Base-by-base conservation (phyloP, 2,113 vertebrate genomes). In the Pedionomus torquatus region DNA sequence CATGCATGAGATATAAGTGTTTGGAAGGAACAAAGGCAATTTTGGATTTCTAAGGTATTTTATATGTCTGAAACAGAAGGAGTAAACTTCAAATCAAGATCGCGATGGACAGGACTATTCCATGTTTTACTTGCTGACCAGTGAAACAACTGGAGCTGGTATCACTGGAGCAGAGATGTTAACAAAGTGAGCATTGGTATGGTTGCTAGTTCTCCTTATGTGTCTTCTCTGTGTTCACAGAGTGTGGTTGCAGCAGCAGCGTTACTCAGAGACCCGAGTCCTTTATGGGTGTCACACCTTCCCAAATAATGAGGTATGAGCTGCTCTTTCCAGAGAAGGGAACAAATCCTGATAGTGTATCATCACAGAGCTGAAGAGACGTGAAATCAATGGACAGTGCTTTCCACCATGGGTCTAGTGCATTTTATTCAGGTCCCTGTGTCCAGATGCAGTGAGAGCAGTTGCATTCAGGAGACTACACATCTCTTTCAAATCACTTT, bases 311-410 rank as follows among this genome's bases (percentile, higher is more conserved):
- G 31, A 55, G 20, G 3, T 31, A 2, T 7, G 57, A 75, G 51
- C 55, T 54, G n/a, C 13, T 41, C 15, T 44, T 55, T 9, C 37
- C 70, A 26, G 10, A n/a, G 54, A 1, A 76, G 19, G 43, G 39
- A 72, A 13, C 24, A 68, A 43, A 46, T 31, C 43, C 43, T 25
- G 52, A 7, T 17, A 3, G 1, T 10, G 15, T n/a, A 7, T 23
- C 1, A 0, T 18, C 35, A 19, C 57, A 51, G 71, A 49, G 44
- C 0, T 33, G 41, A 35, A 11, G 0, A 11, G 61, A 10, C 17
- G 35, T 30, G 84, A 48, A 64, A 76, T 11, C 41, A 30, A 3
- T 1, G 43, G 51, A 3, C 17, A 7, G 16, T 2, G 16, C 28
- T 23, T 71, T 37, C 46, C 39, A 28, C 7, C 28, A 9, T 17